Conservation (phyloP, 2,113 vertebrate genomes). For the Spea multiplicata region DNA sequence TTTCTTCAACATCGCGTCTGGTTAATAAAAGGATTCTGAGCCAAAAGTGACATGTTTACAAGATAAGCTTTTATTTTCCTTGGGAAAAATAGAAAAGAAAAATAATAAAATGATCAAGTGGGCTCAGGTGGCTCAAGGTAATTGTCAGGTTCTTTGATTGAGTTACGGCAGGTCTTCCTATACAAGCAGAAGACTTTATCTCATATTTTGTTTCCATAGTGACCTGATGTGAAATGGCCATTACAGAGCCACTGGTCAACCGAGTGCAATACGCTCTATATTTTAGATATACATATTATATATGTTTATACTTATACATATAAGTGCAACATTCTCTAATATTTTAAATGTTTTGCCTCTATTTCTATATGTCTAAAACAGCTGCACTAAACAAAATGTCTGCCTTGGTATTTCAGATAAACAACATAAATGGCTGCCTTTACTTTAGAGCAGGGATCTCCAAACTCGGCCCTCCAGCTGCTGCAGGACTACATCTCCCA, state of each 20-base stretch:
- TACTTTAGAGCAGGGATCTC: too few relatives aligned
- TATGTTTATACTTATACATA: neutral
- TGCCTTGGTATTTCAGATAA: too few relatives aligned
- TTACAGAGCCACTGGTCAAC: neutral
- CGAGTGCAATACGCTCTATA: accelerated
- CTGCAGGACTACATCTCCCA: too few relatives aligned
- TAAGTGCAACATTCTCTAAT: too few relatives aligned
- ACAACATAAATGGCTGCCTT: too few relatives aligned
- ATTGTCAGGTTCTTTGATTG: neutral
- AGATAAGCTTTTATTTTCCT: slow-evolving; percentile 16
- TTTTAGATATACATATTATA: neutral
- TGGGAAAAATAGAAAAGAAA: neutral
- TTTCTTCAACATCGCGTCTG: neutral
- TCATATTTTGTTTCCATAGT: neutral
- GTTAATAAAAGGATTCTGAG: slow-evolving; percentile 10
- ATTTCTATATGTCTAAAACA: too few relatives aligned
- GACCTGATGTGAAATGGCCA: slow-evolving; percentile 29
- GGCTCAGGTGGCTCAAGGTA: slow-evolving; percentile 8
- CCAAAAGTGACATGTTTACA: slow-evolving; percentile 19
- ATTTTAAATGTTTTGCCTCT: too few relatives aligned
- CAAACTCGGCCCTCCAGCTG: too few relatives aligned
- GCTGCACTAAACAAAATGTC: too few relatives aligned
- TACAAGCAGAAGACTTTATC: neutral
- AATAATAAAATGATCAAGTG: slow-evolving; percentile 1
- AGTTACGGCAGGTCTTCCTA: neutral